These are phyloP conservation scores for Zaprionus capensis DNA, from an alignment of 1,140 invertebrate genomes.

Conservation along the genomic window DNA sequence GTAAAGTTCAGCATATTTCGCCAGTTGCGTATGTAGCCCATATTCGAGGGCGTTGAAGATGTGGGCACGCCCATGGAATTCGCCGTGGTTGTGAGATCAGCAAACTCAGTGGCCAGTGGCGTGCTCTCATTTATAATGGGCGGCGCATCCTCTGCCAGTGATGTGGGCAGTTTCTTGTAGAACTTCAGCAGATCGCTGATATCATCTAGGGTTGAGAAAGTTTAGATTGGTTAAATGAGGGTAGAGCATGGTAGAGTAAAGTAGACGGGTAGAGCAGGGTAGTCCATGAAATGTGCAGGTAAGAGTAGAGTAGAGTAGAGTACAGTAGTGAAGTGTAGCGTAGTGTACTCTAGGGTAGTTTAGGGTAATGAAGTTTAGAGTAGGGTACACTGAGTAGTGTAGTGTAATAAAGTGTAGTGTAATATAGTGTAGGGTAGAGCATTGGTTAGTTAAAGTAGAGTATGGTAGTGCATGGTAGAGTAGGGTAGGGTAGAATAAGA, in stretches of 20 bases:
- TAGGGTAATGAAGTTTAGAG: no score
- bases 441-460: not conserved
- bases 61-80: conserved; percentile 22
- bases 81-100: conserved; percentile 39
- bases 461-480: no score
- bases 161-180: conserved; percentile 72
- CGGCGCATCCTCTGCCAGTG: conserved; percentile 45
- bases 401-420: no score
- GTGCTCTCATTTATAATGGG: conserved; percentile 23
- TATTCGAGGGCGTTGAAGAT: conserved; percentile 73
- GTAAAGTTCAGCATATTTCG: conserved; percentile 77
- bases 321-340: no score
- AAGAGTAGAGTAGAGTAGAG: not conserved
- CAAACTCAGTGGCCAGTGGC: conserved; percentile 19
- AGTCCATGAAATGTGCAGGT: not conserved
- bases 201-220: conserved; percentile 58
- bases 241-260: not conserved
- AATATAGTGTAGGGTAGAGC: no score
- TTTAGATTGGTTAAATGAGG: not conserved
- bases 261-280: no score
- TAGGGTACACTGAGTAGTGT: no score
- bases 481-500: not conserved
- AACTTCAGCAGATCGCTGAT: conserved; percentile 82
- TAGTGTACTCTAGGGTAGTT: no score
- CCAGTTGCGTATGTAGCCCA: conserved; percentile 79